These are phyloP conservation scores for Laspeyria flexula DNA, from an alignment of 2,888 invertebrate species.

Conservation along the genomic window DNA sequence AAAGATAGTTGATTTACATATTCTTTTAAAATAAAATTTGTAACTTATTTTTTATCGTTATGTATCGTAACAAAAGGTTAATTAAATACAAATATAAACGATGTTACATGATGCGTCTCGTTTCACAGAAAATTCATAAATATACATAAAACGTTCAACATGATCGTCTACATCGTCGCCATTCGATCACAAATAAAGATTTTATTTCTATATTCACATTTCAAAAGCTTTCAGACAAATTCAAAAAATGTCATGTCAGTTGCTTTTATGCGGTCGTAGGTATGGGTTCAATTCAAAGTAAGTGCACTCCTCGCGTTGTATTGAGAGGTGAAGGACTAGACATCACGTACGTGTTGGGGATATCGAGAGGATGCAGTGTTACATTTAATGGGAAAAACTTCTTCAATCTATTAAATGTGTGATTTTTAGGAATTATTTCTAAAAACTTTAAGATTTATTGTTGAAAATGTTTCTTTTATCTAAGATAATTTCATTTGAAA, in stretches of 20 bases:
- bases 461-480: too few species aligned
- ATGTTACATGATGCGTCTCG: too few species aligned
- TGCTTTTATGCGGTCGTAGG: neutral
- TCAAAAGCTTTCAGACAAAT: neutral
- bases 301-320: slow-evolving; percentile 29
- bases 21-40: too few species aligned
- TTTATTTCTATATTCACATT: neutral
- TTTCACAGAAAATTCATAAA: too few species aligned
- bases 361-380: slow-evolving; percentile 4
- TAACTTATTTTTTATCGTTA: too few species aligned
- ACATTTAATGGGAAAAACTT: neutral
- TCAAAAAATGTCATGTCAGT: neutral
- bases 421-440: too few species aligned
- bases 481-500: too few species aligned
- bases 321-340: slow-evolving; percentile 10
- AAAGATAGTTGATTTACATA: too few species aligned
- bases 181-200: neutral
- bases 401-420: neutral
- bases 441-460: too few species aligned
- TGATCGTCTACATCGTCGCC: neutral
- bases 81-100: too few species aligned
- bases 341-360: slow-evolving; percentile 25
- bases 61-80: too few species aligned
- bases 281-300: slow-evolving; percentile 25
- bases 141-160: too few species aligned